Evolutionary conservation across 2,888 invertebrate genomes (phyloP), one percentile per base, ranked within the genome.

Genomic region (Caradrina kadenii): DNA sequence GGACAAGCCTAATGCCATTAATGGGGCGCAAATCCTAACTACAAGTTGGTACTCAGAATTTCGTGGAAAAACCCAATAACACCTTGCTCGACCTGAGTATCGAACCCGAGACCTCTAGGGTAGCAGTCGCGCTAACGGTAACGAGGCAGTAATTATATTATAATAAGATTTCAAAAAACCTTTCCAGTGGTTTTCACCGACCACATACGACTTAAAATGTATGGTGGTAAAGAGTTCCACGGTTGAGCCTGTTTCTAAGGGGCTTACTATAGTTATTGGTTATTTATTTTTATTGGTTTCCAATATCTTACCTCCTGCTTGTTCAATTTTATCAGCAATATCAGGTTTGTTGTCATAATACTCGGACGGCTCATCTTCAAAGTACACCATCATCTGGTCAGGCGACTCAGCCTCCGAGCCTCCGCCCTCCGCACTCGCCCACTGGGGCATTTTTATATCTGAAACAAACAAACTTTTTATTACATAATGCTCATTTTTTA

Each of bases 301-400:
- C n/a, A 31, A 8, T 13, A 42, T 39, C 82, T 82, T 82, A 93
- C 93, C 92, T 73, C 88, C 92, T 71, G 89, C 89, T 80, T 90
- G 89, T 86, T 94, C 94, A 81, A 92, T 93, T 84, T 93, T 93
- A 63, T 91, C 88, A 13, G 87, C 86, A 63, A 87, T 87, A 70
- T 91, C 90, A 54, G 88, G 86, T 67, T 91, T 91, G 76, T 82
- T 89, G 56, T 91, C 90, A 73, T 87, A 92, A 79, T 91, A 93
- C 69, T 92, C 91, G 2, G 89, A 88, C 21, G 89, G 86, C 22
- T 93, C 92, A 48, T 94, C 93, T 69, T 93, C 92, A 56, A 87
- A 92, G 81, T 84, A 89, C 56, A 89, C 65, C 88, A 90, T 89
- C 75, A 87, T 85, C 76, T 92, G 90, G 65, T 90, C 91, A 15